Conservation (phyloP, 2,113 vertebrate genomes). For the Malaclemys terrapin region DNA sequence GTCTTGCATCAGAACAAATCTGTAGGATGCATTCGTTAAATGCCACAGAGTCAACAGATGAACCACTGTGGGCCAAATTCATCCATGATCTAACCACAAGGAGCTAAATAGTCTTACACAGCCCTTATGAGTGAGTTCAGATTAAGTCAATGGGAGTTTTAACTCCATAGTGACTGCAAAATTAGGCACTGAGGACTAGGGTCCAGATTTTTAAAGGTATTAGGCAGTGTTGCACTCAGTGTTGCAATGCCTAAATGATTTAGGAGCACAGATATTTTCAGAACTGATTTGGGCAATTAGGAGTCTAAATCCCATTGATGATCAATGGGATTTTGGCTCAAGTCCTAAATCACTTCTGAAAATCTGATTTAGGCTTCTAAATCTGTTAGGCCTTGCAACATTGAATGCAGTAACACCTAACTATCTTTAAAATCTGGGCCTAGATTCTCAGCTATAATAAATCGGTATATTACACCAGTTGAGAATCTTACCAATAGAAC, state of each 20-base stretch:
- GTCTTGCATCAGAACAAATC: neutral
- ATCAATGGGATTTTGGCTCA: neutral
- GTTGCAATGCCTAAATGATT: neutral
- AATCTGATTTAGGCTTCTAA: neutral
- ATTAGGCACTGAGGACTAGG: neutral
- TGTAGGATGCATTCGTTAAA: neutral
- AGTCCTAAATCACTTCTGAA: neutral
- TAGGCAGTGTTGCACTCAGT: neutral
- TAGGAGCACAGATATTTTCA: neutral
- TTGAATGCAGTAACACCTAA: neutral
- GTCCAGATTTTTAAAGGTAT: neutral
- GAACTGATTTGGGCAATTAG: neutral
- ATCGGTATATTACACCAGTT: neutral
- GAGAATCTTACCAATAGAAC: neutral
- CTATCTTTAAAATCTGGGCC: neutral
- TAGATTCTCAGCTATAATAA: neutral
- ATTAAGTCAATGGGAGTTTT: neutral
- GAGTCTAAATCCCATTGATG: neutral
- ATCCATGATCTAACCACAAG: neutral
- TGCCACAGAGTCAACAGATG: neutral
- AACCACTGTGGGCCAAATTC: neutral
- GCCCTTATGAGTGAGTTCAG: neutral
- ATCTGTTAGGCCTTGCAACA: neutral
- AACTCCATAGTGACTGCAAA: neutral
- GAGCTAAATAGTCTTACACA: neutral